A percentile compares a stretch with the other conserved stretches of the same genome.
These are phyloP conservation scores for Colostygia pectinataria DNA, from an alignment of 2,888 invertebrate genomes.

Conservation along the genomic window DNA sequence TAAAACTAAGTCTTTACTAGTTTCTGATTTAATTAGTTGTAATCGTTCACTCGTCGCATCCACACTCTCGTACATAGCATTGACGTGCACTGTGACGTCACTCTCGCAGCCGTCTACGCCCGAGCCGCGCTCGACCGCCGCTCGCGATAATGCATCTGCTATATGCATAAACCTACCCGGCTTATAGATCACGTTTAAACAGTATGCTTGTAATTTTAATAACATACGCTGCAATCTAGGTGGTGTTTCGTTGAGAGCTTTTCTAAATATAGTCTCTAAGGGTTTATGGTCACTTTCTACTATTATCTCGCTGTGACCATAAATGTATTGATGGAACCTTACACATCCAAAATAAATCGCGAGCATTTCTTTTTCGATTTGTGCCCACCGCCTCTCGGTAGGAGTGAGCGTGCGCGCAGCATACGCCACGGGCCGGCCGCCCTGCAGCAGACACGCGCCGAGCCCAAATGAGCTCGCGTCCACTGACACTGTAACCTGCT, in stretches of 20 bases:
- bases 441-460: conserved; percentile 1
- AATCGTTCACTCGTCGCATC: conserved; percentile 3
- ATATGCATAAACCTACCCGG: conserved; percentile 22
- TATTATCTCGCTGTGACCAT: conserved; percentile 31
- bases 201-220: not conserved
- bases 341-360: conserved; percentile 28
- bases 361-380: conserved; percentile 34
- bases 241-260: conserved; percentile 32
- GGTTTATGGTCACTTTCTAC: conserved; percentile 48
- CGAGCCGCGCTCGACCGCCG: conserved; percentile 19
- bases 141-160: conserved; percentile 44
- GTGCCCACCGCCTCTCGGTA: conserved; percentile 13
- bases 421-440: not conserved
- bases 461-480: not conserved
- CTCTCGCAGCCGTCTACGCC: conserved; percentile 10
- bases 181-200: conserved; percentile 2
- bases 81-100: conserved; percentile 16
- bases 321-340: conserved; percentile 33
- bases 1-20: not conserved
- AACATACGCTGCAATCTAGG: conserved; percentile 2
- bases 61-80: conserved; percentile 1
- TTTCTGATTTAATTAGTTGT: not conserved
- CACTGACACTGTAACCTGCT: conserved; percentile 6
- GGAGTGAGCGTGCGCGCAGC: conserved; percentile 20
- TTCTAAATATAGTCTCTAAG: conserved; percentile 22